Evolutionary conservation across 2,113 vertebrate genomes (phyloP), one percentile per base, ranked within the genome.

Genomic region (Microtus oregoni): DNA sequence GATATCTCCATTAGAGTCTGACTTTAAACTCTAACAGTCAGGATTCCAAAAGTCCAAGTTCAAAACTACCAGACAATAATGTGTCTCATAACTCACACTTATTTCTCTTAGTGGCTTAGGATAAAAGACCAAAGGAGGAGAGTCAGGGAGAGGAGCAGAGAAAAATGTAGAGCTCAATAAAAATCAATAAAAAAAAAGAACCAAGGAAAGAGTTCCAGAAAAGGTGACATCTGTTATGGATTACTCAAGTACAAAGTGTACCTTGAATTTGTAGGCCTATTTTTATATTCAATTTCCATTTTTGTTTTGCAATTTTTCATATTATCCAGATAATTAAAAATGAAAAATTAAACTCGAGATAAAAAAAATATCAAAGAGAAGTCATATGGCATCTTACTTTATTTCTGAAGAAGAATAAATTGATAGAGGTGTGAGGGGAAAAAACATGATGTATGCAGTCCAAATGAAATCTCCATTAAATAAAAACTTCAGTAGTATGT

Each of bases 81-180:
- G 9, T 22, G 9, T 95, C 41, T 90, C 63, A 79, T 61, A 91
- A 73, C 8, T 4, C n/a, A 47, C 47, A 82, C 88, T 52, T 81
- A 95, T 88, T 77, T 97, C 26, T 91, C 20, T 83, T 81, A 90
- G 24, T 72, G 12, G 38, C 13, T 82, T 96, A 89, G 22, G 50
- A 47, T 55, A 11, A n/a, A 89, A 76, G 19, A 44, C 85, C 50
- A 90, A 86, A 50, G 52, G 52, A 55, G 15, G 41, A 95, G 87
- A 55, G 20, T 14, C 14, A 55, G 14, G 52, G 52, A 55, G 15
- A 14, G 52, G 50, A 50, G 50, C 50, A 50, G 50, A 50, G 50
- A 50, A 50, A 50, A 50, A 50, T 50, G 50, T 50, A 55, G 52
- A 55, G 14, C 52, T 55, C 15, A 55, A 17, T 55, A 55, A 55